Evolutionary conservation across 2,113 vertebrate species (phyloP), one percentile per base, ranked within the genome.

Genomic region (Sialia sialis): DNA sequence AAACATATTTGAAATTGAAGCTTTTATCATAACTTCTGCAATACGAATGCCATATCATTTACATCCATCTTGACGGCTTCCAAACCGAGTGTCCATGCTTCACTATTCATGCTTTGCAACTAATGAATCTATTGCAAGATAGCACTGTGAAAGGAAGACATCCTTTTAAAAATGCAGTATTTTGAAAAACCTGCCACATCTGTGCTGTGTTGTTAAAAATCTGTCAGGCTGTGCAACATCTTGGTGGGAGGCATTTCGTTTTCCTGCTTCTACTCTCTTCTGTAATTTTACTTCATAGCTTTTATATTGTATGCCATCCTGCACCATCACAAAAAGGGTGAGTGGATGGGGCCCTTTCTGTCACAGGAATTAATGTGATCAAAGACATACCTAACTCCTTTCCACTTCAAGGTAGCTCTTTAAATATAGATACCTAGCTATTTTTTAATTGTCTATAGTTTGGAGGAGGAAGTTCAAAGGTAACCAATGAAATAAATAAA

Each of bases 161-260:
- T 17, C 29, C 66, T 90, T 89, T 83, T 46, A 51, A 67, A 56
- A 80, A 88, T 8, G 23, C 30, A 64, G 19, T 46, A 54, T 78
- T 93, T 80, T 95, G 76, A 91, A 72, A 85, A 84, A 91, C 29
- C 29, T 96, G 67, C 55, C 56, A 21, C 55, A 70, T 74, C 66
- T 23, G 34, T 62, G 44, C 41, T 69, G 15, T 46, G 54, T 16
- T 91, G 81, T 67, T 84, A 84, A 91, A 86, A 76, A 73, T 30
- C 73, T 87, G 56, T 62, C 77, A 94, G 73, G 54, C 29, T 48
- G 9, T 54, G 64, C 29, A 81, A 52, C 29, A 16, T 21, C 69
- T 84, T 84, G 6, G 55, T 73, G 43, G 64, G 55, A 78, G 52
- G 26, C 7, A 70, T 66, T 85, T 91, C 0, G 1, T 76, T 91